phyloP scores from a whole-genome alignment of 1,140 invertebrate species.

The Bombus affinis region DNA sequence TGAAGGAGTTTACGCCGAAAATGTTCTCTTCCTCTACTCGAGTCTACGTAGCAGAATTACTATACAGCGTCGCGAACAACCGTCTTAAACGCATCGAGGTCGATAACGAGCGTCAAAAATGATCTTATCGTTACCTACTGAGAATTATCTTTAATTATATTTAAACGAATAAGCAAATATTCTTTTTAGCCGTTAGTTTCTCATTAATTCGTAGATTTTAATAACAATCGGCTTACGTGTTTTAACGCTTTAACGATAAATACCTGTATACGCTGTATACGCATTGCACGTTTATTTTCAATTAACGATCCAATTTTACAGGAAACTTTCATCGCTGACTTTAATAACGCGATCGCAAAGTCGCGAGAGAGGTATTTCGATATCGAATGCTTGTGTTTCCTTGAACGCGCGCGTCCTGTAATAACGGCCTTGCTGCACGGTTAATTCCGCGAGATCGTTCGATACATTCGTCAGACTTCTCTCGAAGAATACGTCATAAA shows the following conservation, averaged over 20 bases:
- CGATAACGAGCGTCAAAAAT: no score
- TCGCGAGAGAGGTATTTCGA: background rate
- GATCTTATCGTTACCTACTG: no score
- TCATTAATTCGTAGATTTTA: no score
- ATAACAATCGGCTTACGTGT: no score
- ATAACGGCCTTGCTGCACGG: background rate
- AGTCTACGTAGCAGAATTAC: no score
- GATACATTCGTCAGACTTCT: constrained; percentile 10
- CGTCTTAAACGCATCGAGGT: no score
- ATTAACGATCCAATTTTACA: background rate
- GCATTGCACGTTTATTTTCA: no score
- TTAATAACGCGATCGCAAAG: background rate
- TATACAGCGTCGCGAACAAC: no score
- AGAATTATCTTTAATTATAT: no score
- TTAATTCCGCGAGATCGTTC: background rate
- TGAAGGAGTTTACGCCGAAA: background rate
- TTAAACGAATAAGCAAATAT: no score
- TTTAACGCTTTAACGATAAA: no score
- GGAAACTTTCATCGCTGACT: background rate
- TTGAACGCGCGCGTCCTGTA: background rate
- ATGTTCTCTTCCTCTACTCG: background rate
- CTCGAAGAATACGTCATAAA: constrained; percentile 30
- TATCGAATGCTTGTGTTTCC: background rate
- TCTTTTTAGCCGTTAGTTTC: no score
- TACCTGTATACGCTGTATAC: background rate